Evolutionary conservation across 2,888 invertebrate genomes (phyloP).

Genomic region (Hydrotaea cyrtoneurina): DNA sequence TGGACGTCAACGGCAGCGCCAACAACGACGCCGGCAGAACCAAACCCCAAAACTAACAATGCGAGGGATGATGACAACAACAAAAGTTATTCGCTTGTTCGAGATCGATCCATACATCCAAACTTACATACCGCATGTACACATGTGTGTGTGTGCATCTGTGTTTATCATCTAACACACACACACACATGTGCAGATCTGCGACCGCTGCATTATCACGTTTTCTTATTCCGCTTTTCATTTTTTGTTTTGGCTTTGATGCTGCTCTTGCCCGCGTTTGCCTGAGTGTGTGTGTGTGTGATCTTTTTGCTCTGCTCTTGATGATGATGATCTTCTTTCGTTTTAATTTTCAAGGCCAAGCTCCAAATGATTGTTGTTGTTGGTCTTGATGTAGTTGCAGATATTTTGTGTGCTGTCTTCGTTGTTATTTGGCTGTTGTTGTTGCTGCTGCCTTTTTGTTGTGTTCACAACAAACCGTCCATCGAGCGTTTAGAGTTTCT

Average conservation of each 20-base stretch:
- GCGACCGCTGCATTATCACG: conserved; percentile 61
- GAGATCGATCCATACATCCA: neutral
- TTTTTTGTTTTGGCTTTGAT: conserved; percentile 46
- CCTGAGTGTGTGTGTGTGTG: neutral
- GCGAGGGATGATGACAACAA: conserved; percentile 37
- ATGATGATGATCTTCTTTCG: conserved; percentile 62
- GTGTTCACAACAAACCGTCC: neutral
- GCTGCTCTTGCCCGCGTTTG: too few relatives aligned
- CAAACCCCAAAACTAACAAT: conserved; percentile 48
- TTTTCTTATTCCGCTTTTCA: conserved; percentile 48
- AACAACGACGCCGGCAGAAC: conserved; percentile 8
- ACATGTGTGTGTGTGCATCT: too few relatives aligned
- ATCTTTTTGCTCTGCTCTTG: conserved; percentile 40
- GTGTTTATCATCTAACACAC: conserved; percentile 8
- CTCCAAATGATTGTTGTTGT: conserved; percentile 58
- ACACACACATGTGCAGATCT: conserved; percentile 28
- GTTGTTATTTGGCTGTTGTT: conserved; percentile 34
- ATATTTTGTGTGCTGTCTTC: conserved; percentile 32
- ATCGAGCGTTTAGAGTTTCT: neutral
- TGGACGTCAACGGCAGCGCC: neutral
- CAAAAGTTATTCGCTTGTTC: neutral
- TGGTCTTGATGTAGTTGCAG: conserved; percentile 53
- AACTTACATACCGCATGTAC: neutral
- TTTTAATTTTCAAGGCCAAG: conserved; percentile 65
- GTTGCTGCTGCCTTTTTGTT: conserved; percentile 14